Base-by-base conservation (phyloP, 2,797 vertebrate genomes). In the Todus mexicanus region DNA sequence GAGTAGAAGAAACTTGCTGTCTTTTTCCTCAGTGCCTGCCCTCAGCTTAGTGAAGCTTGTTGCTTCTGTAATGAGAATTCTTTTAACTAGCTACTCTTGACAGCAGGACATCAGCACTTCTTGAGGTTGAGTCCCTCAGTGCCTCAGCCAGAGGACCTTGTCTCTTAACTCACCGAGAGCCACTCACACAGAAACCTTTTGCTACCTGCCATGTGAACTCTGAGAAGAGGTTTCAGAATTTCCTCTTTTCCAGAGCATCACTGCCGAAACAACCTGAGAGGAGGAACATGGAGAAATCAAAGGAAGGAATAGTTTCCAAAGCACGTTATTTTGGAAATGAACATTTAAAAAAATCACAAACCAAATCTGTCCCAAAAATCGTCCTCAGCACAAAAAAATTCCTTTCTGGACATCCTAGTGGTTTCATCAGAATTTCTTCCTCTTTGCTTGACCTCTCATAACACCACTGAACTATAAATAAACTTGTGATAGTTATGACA, bases 361-460 rank as follows among this genome's bases (percentile, higher is more conserved):
- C n/a, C 20, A 7, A 65, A 43, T n/a, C n/a, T n/a, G n/a, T n/a
- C 11, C 10, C 9, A 4, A 48, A 42, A n/a, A 69, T 3, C 17
- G 68, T 8, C 7, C 15, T 61, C n/a, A 64, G 33, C 18, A 35
- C 15, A 75, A 47, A 8, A 61, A 65, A 89, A 66, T 48, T 77
- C 11, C 7, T 63, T 59, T 78, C 70, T 73, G 79, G 72, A 75
- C 63, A 85, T 50, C 38, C 26, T 61, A 19, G 61, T 64, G 42
- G 35, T 83, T 94, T 83, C 43, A 92, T 80, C 25, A 87, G 61
- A 73, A 56, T 83, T 60, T 91, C 51, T 86, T 87, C 73, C 47
- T 78, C 50, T 13, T 92, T 91, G 51, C 40, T 90, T 93, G 94
- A 94, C 93, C 87, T 87, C 72, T 83, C 15, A 75, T 72, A 91